Conservation (phyloP, 2,888 invertebrate species). For the Pterostichus madidus region DNA sequence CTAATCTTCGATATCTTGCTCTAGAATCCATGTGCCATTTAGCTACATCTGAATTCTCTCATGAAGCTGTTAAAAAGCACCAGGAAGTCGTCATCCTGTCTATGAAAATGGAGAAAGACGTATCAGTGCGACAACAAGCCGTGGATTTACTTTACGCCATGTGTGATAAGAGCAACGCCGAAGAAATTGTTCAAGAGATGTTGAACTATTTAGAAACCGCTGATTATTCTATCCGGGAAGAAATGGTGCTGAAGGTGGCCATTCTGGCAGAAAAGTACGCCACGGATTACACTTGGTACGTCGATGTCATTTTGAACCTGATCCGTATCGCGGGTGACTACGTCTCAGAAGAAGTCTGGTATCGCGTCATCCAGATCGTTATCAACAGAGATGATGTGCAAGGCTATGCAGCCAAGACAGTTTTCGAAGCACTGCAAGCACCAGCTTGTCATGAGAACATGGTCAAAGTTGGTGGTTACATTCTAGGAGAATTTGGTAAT, state of each 20-base stretch:
- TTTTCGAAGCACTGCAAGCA: constrained; percentile 99
- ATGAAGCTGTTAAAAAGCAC: constrained; percentile 99
- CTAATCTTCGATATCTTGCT: constrained; percentile 97
- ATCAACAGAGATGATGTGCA: constrained; percentile 99
- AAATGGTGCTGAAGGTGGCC: constrained; percentile 99
- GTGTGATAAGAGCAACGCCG: constrained; percentile 99
- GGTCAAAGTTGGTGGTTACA: constrained; percentile 99
- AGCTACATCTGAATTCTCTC: constrained; percentile 99
- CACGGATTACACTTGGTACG: constrained; percentile 98
- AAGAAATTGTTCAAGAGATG: constrained; percentile 99
- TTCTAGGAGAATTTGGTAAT: constrained; percentile 99
- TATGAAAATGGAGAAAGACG: constrained; percentile 99
- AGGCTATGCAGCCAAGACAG: constrained; percentile 99
- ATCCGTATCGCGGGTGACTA: constrained; percentile 99
- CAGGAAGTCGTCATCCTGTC: constrained; percentile 99
- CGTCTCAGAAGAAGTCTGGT: constrained; percentile 99
- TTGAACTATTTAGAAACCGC: constrained; percentile 98
- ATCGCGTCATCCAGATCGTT: constrained; percentile 99
- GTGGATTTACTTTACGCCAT: constrained; percentile 99
- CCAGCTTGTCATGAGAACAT: constrained; percentile 99
- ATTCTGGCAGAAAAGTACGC: constrained; percentile 99
- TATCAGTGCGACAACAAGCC: constrained; percentile 98
- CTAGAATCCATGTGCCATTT: constrained; percentile 99
- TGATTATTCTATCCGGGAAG: constrained; percentile 99
- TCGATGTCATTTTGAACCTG: constrained; percentile 98